These are phyloP conservation scores for Phaethornis superciliosus DNA, from an alignment of 2,113 vertebrate genomes.

Conservation along the genomic window DNA sequence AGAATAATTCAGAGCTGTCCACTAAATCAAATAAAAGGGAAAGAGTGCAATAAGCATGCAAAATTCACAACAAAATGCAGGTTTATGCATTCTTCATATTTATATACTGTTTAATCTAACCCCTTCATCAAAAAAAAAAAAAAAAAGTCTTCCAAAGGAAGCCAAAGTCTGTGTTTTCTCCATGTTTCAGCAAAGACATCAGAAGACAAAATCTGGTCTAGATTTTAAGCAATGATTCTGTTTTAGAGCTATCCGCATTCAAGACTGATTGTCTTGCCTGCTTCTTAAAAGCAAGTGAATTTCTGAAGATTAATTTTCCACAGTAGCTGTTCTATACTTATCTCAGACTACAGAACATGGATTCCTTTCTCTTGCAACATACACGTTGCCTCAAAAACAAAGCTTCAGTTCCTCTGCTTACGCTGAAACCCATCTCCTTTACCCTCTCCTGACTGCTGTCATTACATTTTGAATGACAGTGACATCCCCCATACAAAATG, in stretches of 20 bases:
- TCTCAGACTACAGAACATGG: background rate
- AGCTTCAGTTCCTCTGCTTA: background rate
- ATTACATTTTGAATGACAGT: background rate
- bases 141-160: background rate
- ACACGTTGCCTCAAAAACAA: background rate
- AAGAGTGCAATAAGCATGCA: background rate
- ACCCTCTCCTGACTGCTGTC: background rate
- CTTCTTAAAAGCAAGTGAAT: background rate
- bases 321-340: background rate
- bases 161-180: background rate
- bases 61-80: background rate
- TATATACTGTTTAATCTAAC: background rate
- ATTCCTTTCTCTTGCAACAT: background rate
- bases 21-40: background rate
- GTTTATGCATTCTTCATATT: background rate
- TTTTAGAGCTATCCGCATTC: background rate
- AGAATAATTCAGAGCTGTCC: background rate
- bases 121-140: background rate
- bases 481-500: background rate
- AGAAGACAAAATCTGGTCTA: background rate
- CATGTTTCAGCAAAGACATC: background rate
- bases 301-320: background rate
- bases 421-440: background rate
- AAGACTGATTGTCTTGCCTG: background rate
- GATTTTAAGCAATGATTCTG: background rate